A percentile compares a stretch with the other conserved stretches of the same genome.
Evolutionary conservation across 2,797 vertebrate genomes (phyloP).

Genomic region (Megaceryle alcyon): DNA sequence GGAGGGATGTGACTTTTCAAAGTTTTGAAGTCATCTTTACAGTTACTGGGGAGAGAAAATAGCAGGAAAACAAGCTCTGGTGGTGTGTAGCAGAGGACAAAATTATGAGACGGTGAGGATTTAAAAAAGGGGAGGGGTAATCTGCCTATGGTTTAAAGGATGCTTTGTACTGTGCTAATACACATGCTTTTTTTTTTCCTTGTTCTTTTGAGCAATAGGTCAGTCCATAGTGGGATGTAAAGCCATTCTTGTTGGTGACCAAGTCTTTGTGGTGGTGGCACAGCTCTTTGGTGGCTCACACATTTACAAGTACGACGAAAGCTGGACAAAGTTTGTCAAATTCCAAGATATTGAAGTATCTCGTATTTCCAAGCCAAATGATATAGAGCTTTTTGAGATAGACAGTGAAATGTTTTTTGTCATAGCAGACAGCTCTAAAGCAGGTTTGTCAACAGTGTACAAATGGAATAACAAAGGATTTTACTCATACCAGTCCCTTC

Average conservation of each 20-base stretch:
- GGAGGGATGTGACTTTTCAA: not conserved
- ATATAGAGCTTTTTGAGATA: conserved; percentile 95
- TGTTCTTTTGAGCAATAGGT: conserved; percentile 78
- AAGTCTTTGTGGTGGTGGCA: conserved; percentile 97
- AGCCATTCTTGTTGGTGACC: conserved; percentile 91
- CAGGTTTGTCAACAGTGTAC: conserved; percentile 95
- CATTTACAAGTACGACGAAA: conserved; percentile 97
- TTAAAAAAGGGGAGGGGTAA: not conserved
- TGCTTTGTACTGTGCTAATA: conserved; percentile 37
- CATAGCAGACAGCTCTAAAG: conserved; percentile 98
- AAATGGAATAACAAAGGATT: conserved; percentile 98
- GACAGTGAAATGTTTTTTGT: conserved; percentile 93
- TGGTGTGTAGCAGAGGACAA: not conserved
- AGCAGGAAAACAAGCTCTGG: not conserved
- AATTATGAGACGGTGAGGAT: not conserved
- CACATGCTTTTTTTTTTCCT: not conserved
- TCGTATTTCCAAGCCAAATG: conserved; percentile 97
- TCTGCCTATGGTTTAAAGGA: not conserved
- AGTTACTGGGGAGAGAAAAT: not conserved
- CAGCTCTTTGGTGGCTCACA: conserved; percentile 98
- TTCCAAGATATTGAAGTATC: conserved; percentile 98
- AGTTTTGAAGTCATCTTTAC: not conserved
- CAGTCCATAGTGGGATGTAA: conserved; percentile 98
- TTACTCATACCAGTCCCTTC: conserved; percentile 95
- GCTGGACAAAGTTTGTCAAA: conserved; percentile 96